Percentiles rank a stretch among this genome's conserved stretches.
These are phyloP conservation scores for Euthynnus affinis DNA, from an alignment of 2,797 vertebrate species.

Conservation along the genomic window DNA sequence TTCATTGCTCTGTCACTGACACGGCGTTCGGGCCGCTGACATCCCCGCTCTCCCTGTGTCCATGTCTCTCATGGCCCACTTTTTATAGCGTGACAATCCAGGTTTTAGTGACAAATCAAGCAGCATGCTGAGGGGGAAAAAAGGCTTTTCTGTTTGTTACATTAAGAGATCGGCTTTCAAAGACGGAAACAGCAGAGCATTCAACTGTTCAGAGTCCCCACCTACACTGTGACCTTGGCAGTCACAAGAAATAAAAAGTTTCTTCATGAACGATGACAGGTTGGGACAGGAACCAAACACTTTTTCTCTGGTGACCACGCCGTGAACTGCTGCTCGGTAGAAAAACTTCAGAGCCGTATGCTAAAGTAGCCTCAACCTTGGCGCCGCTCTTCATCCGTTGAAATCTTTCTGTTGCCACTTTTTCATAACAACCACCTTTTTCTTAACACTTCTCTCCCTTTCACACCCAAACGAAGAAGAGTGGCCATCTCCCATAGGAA, in stretches of 20 bases:
- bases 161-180: constrained; percentile 78
- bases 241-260: constrained; percentile 58
- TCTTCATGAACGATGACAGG: constrained; percentile 66
- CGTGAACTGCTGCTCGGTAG: constrained; percentile 43
- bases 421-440: constrained; percentile 54
- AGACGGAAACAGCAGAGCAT: constrained; percentile 48
- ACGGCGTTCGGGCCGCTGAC: constrained; percentile 64
- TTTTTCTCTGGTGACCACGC: constrained; percentile 54
- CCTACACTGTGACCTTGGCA: constrained; percentile 68
- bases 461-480: constrained; percentile 55
- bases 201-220: constrained; percentile 56
- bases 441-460: constrained; percentile 37
- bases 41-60: constrained; percentile 59
- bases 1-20: constrained; percentile 81
- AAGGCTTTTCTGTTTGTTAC: constrained; percentile 77
- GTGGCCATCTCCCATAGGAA: constrained; percentile 60
- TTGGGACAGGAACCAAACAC: constrained; percentile 55
- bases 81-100: constrained; percentile 74
- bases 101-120: constrained; percentile 81
- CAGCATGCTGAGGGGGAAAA: constrained; percentile 39
- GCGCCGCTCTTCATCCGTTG: constrained; percentile 51
- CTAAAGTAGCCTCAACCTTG: constrained; percentile 52
- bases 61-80: constrained; percentile 54
- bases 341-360: constrained; percentile 16
- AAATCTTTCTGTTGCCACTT: constrained; percentile 75